Percentiles rank a stretch among this genome's conserved stretches.
Conservation (phyloP, 2,888 invertebrate species). For the Sabatieria punctata region DNA sequence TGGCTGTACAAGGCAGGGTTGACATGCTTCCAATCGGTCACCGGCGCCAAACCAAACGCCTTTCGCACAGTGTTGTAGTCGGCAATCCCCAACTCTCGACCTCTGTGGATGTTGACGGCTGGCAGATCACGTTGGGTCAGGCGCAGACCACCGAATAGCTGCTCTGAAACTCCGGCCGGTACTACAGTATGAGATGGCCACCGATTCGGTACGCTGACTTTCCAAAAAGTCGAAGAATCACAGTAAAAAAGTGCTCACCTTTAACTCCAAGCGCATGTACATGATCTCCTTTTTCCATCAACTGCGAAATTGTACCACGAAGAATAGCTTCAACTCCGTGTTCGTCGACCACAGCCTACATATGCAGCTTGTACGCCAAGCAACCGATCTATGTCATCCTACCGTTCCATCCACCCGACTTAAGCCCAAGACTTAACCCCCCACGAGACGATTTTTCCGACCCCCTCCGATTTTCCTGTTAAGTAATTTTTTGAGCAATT, state of each 20-base stretch:
- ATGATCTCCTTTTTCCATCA: constrained; percentile 1
- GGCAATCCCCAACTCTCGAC: constrained; percentile 43
- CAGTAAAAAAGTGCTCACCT: constrained; percentile 5
- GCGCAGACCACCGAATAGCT: constrained; percentile 44
- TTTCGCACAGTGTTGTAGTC: constrained; percentile 45
- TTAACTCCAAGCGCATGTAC: constrained; percentile 3
- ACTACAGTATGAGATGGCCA: neutral
- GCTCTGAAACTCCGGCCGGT: constrained; percentile 20
- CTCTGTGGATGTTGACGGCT: constrained; percentile 44
- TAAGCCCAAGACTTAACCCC: too few species aligned
- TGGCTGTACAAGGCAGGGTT: constrained; percentile 11
- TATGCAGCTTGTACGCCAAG: neutral
- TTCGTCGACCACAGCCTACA: constrained; percentile 4
- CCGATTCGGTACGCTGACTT: too few species aligned
- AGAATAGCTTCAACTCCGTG: neutral
- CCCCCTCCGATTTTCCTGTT: too few species aligned
- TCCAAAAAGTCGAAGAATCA: too few species aligned
- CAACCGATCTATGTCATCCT: too few species aligned
- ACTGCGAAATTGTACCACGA: constrained; percentile 1
- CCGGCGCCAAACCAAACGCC: constrained; percentile 35
- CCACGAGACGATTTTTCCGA: too few species aligned
- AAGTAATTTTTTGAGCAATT: too few species aligned
- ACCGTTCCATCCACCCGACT: too few species aligned
- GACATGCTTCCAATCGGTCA: constrained; percentile 20
- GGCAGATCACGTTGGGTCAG: constrained; percentile 44